Base-by-base conservation (phyloP, 2,113 vertebrate species). In the Oncorhynchus keta region DNA sequence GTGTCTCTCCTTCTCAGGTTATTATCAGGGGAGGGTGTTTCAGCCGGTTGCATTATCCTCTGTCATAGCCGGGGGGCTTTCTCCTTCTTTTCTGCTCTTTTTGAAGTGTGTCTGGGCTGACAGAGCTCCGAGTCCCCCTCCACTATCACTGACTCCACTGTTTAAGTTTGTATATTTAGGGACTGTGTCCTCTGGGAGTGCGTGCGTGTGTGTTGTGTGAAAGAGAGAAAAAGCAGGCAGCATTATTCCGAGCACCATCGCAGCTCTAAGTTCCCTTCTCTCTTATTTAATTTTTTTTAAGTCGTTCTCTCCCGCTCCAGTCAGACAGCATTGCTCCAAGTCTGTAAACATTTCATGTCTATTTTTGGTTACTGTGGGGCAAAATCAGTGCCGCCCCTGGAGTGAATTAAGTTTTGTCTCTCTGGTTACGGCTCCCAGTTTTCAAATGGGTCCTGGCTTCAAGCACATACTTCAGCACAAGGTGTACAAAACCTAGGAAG, bases 1-100 rank as follows among this genome's bases (percentile, higher is more conserved):
- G 30, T 65, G 64, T 62, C 22, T 73, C 1, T 9, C 22, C 7
- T 22, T 39, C n/a, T n/a, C 12, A 39, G 39, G 12, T n/a, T n/a
- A 62, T 11, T 62, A 13, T 22, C 8, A 11, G n/a, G n/a, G 59
- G 59, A 24, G 8, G 8, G n/a, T 62, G n/a, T 62, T 62, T 62
- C 59, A 62, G 64, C 45, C 4, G 39, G 73, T 75, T 75, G 73
- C 73, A 75, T 67, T 75, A 75, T 55, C 39, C 73, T 48, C 8
- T n/a, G n/a, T 7, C 61, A 45, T n/a, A 8, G 55, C 72, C 57
- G 28, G 55, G 32, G 32, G 72, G 72, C 57, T 62, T 18, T 62
- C 57, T 62, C 55, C 30, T 68, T 35, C 39, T 45, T 45, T 32
- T 35, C 7, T 4, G 9, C n/a, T 65, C 11, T 3, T 39, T 65